Conservation (phyloP, 2,113 vertebrate species). For the Heptranchias perlo region DNA sequence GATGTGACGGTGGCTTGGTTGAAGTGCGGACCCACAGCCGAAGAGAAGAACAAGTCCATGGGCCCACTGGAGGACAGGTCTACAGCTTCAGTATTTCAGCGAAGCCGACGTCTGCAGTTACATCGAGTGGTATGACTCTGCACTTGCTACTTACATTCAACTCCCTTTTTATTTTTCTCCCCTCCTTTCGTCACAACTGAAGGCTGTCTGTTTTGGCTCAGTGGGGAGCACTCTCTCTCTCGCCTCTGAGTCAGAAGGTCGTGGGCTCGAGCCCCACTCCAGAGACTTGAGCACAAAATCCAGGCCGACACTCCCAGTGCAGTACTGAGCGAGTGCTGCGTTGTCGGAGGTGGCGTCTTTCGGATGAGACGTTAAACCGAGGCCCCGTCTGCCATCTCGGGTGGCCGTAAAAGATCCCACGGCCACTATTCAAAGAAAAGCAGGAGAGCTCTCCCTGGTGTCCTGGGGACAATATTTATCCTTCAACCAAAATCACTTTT, state of each 20-base stretch:
- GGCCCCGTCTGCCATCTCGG: too few relatives aligned
- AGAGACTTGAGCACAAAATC: too few relatives aligned
- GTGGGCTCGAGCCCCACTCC: too few relatives aligned
- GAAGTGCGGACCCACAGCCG: background rate
- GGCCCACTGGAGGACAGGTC: background rate
- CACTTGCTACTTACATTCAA: background rate
- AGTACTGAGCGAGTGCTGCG: too few relatives aligned
- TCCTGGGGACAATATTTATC: too few relatives aligned
- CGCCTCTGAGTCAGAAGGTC: background rate
- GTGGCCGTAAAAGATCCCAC: too few relatives aligned
- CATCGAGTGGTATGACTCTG: background rate
- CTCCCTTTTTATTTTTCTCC: background rate
- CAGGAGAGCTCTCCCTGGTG: too few relatives aligned
- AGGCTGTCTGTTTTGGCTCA: background rate
- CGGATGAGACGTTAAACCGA: too few relatives aligned
- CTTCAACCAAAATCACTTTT: too few relatives aligned
- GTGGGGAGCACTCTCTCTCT: rapidly evolving
- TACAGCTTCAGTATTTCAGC: background rate
- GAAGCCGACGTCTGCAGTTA: background rate
- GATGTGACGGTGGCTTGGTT: background rate
- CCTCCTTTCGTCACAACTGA: background rate
- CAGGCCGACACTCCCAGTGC: too few relatives aligned
- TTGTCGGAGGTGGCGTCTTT: too few relatives aligned
- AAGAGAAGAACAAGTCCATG: background rate
- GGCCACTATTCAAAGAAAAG: too few relatives aligned